Evolutionary conservation across 2,113 vertebrate genomes (phyloP).

Genomic region (Dunckerocampus dactyliophorus): DNA sequence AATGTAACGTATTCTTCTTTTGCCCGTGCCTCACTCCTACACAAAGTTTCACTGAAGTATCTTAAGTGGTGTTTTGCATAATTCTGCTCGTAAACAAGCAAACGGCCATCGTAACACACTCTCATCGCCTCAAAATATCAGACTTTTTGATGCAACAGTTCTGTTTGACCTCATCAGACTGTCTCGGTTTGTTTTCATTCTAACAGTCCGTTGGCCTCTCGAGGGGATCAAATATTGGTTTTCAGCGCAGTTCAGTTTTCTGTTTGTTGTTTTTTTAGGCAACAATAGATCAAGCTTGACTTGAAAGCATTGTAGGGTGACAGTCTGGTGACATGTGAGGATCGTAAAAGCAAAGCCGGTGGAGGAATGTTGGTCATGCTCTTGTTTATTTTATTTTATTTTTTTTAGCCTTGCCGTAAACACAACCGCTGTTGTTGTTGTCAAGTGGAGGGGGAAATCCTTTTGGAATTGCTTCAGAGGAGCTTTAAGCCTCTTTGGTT

Average conservation of each 20-base stretch:
- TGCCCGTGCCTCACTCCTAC: neutral
- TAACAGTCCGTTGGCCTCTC: constrained; percentile 10
- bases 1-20: neutral
- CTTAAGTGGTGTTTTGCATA: neutral
- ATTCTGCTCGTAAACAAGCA: neutral
- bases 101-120: neutral
- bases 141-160: neutral
- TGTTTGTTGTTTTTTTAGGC: constrained; percentile 37
- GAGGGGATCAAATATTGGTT: constrained; percentile 6
- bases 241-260: constrained; percentile 21
- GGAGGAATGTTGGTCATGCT: constrained; percentile 57
- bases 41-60: neutral
- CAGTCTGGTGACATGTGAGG: constrained; percentile 64
- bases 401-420: constrained; percentile 63
- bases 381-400: constrained; percentile 63
- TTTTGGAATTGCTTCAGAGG: constrained; percentile 72
- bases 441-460: constrained; percentile 65
- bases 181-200: neutral
- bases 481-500: constrained; percentile 72
- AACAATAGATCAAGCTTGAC: constrained; percentile 54
- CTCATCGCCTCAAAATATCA: neutral
- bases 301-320: constrained; percentile 66
- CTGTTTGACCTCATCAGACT: neutral
- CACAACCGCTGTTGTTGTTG: constrained; percentile 66
- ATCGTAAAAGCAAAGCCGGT: constrained; percentile 52